phyloP scores from a whole-genome alignment of 2,888 invertebrate genomes.

The Drosophila buzzatii region DNA sequence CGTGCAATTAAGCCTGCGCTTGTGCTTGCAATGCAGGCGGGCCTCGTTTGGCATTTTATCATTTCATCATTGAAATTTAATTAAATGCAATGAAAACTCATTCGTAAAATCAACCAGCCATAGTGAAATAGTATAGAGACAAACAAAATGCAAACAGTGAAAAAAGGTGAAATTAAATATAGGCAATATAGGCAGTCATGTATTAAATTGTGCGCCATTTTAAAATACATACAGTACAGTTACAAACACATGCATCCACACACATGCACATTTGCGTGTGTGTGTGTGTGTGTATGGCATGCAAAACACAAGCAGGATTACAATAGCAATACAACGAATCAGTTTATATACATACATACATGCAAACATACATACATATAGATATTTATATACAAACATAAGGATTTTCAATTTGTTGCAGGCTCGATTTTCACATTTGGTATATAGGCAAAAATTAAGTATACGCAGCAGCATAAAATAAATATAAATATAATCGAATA shows the following conservation, averaged over 20 bases:
- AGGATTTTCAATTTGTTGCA: conserved; percentile 33
- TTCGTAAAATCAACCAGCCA: conserved; percentile 73
- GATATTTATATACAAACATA: conserved; percentile 3
- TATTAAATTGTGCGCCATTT: conserved; percentile 80
- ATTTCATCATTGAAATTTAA: conserved; percentile 67
- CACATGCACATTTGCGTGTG: conserved; percentile 21
- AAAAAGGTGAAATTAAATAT: conserved; percentile 80
- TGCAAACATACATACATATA: neutral
- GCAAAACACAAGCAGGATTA: conserved; percentile 42
- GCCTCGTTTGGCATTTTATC: conserved; percentile 22
- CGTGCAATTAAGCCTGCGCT: conserved; percentile 68
- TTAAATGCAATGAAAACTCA: conserved; percentile 71
- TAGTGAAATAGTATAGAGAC: conserved; percentile 79
- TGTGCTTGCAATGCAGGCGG: conserved; percentile 3
- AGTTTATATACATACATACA: conserved; percentile 22
- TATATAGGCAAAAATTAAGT: conserved; percentile 32
- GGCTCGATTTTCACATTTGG: conserved; percentile 48
- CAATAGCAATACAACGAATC: conserved; percentile 45
- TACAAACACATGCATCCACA: conserved; percentile 27
- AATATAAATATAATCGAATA: neutral
- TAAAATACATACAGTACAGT: conserved; percentile 58
- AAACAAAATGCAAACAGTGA: conserved; percentile 80
- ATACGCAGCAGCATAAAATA: conserved; percentile 19
- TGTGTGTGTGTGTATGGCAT: conserved; percentile 13
- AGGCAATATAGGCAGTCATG: conserved; percentile 78